Evolutionary conservation across 1,140 invertebrate genomes (phyloP), one percentile per base, ranked within the genome.

Genomic region (Diuraphis noxia): DNA sequence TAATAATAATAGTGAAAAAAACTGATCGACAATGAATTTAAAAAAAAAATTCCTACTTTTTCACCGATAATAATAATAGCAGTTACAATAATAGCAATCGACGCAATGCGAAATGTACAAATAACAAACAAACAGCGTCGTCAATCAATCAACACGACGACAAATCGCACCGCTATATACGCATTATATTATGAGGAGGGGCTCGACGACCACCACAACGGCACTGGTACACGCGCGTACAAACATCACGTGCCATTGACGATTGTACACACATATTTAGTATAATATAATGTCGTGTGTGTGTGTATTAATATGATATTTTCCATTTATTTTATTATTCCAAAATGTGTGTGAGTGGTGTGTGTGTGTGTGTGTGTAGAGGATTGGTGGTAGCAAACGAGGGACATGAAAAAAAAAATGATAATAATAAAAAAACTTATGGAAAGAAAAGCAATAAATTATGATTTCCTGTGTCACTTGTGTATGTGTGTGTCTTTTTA

Each of bases 391-490:
- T 34, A 46, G 30, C 6, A 9, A 85, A 43, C 8, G 41, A 25
- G 41, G 25, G 56, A n/a, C 9, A 79, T 30, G 30, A 34, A 72
- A 72, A n/a, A 89, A 43, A 89, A 41, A 2, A 36, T 25, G 46
- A 52, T 52, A 52, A 63, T 88, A 56, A 52, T 86, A 87, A 63
- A 56, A 38, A 56, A 87, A 87, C 85, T 30, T 25, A 63, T 40
- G 86, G 36, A 88, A 88, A 88, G 86, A 81, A 91, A 91, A 79
- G 43, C 72, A 52, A 91, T 91, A 91, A 91, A 91, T 91, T 91
- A 91, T 82, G 77, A 91, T 91, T 91, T 91, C 77, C 77, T 36
- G 34, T 82, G 72, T 40, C 30, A 77, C 52, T 19, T 36, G 43
- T 30, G 36, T 56, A 36, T 38, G 13, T 63, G 84, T 91, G 56